These are phyloP conservation scores for Mus minutoides DNA, from an alignment of 2,797 vertebrate genomes.

Conservation along the genomic window DNA sequence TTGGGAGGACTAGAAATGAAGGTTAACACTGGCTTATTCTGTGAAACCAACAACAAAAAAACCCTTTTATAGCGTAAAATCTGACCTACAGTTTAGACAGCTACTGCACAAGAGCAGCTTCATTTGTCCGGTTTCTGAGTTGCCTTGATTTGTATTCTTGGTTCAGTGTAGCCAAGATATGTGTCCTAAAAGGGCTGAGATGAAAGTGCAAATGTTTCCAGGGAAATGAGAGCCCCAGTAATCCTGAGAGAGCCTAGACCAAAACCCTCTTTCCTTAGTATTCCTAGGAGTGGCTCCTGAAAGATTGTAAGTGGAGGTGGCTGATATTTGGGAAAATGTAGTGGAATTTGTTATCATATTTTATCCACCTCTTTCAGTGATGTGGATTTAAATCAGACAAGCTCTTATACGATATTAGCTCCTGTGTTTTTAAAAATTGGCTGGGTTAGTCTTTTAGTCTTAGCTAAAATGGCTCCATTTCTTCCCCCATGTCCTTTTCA, in stretches of 20 bases:
- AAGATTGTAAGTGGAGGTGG: background rate
- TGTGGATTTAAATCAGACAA: background rate
- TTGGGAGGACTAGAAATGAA: background rate
- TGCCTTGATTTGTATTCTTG: constrained; percentile 48
- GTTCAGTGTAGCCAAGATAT: background rate
- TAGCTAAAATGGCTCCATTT: background rate
- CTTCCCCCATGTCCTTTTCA: background rate
- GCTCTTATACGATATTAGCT: background rate
- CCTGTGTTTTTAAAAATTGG: background rate
- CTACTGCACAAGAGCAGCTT: background rate
- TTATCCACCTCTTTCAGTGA: background rate
- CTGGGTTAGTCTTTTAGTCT: background rate
- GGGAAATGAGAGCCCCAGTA: background rate
- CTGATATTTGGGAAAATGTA: background rate
- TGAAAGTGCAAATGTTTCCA: background rate
- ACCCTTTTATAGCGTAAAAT: background rate
- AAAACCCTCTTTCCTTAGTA: background rate
- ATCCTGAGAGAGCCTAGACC: background rate
- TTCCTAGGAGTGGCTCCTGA: background rate
- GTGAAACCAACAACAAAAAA: background rate
- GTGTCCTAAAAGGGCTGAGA: background rate
- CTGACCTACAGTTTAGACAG: background rate
- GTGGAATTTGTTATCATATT: background rate
- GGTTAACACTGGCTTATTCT: background rate
- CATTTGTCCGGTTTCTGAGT: background rate